Base-by-base conservation (phyloP, 2,797 vertebrate species). In the Sebastes dallii region DNA sequence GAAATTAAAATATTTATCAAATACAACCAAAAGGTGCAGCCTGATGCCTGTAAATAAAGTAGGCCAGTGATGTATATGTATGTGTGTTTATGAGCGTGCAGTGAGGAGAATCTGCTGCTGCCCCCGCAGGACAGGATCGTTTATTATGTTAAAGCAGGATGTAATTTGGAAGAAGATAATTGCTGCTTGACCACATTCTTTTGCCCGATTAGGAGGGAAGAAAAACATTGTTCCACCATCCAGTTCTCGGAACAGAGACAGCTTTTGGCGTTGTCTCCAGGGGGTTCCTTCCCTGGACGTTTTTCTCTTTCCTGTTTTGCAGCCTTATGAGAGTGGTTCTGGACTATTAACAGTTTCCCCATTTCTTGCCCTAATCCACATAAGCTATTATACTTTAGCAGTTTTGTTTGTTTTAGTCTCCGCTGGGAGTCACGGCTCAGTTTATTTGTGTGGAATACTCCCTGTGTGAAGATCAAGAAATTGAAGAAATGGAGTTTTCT, bases 1-100 rank as follows among this genome's bases (percentile, higher is more conserved):
- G 8, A 59, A 83, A 89, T 91, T 88, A n/a, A 91, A 91, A 92
- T 88, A 91, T 92, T 90, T 85, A 92, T 92, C 60, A 39, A 62
- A 80, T 78, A 81, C 36, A 88, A 77, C 61, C 27, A 71, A 89
- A 87, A 84, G 24, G 74, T 84, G 67, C 83, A 80, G 81, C 71
- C 86, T 13, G n/a, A 69, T 58, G 85, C 62, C 12, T 20, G 60
- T 30, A 24, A 22, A 80, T 1, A 90, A 90, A 83, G 70, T 81
- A 84, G 86, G 83, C 56, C 89, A 82, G 13, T 46, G 32, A 58
- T 77, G 36, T 58, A 10, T 52, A 5, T 52, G 60, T 69, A 18
- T 67, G 64, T 82, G 59, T 74, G 6, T 79, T 66, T 34, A 24
- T 68, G 50, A 77, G 66, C 5, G 5, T 65, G 78, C 54, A 72